Evolutionary conservation across 35 echinoderm and acorn worm genomes (phyloP).

Genomic region (Stichopus chloronotus): DNA sequence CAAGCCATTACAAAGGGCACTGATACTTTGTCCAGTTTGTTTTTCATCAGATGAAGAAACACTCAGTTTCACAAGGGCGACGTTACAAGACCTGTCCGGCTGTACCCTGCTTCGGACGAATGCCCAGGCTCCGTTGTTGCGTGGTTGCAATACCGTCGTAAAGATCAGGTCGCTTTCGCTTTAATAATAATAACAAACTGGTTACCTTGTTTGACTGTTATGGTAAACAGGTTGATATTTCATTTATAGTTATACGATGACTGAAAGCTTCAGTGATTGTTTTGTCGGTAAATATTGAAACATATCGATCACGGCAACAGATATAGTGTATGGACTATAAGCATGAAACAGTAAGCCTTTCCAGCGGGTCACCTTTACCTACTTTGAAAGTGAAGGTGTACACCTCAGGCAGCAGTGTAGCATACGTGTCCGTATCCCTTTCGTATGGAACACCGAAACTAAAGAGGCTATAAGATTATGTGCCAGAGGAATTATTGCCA

Average conservation of each 20-base stretch:
- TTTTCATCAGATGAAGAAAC: constrained; percentile 19
- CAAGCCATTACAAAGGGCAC: not conserved
- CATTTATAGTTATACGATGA: constrained; percentile 6
- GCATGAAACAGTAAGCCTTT: no score
- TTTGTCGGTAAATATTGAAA: not conserved
- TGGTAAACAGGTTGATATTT: constrained; percentile 35
- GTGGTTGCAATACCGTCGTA: not conserved
- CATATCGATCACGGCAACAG: no score
- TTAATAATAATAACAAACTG: constrained; percentile 39
- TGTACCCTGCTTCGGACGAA: not conserved
- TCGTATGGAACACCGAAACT: no score
- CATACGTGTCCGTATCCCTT: no score
- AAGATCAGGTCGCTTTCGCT: not conserved
- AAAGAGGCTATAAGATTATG: no score
- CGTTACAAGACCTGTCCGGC: not conserved
- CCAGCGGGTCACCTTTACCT: no score
- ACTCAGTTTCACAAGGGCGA: not conserved
- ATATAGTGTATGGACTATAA: no score
- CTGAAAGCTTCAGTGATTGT: not conserved
- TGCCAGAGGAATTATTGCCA: no score
- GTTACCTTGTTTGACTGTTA: not conserved
- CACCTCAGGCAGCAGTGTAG: no score
- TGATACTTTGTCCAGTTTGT: constrained; percentile 11
- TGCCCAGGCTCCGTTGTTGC: not conserved
- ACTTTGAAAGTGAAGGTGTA: no score